A percentile compares a stretch with the other conserved stretches of the same genome.
Conservation (phyloP, 2,797 vertebrate species). For the Harpagifer antarcticus region DNA sequence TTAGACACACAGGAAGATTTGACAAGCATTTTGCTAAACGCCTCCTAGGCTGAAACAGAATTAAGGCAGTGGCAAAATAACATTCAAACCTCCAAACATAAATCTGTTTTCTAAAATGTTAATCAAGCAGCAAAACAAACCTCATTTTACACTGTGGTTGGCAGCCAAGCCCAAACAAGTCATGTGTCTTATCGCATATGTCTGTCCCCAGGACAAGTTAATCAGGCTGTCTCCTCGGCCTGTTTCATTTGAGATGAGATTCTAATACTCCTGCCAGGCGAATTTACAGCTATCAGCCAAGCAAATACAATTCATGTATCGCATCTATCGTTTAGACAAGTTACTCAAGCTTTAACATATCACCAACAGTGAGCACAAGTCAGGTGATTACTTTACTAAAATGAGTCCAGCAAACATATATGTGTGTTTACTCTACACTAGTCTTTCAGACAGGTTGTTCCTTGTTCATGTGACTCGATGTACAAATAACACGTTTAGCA, state of each 20-base stretch:
- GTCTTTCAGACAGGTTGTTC: slow-evolving; percentile 22
- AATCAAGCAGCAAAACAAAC: slow-evolving; percentile 61
- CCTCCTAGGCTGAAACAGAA: slow-evolving; percentile 27
- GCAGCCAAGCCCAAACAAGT: slow-evolving; percentile 54
- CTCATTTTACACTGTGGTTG: slow-evolving; percentile 46
- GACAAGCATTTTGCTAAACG: slow-evolving; percentile 35
- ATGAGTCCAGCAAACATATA: slow-evolving; percentile 18
- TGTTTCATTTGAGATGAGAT: slow-evolving; percentile 66
- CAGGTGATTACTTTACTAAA: slow-evolving; percentile 32
- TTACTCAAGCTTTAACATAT: slow-evolving; percentile 44
- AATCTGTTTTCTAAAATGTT: slow-evolving; percentile 47
- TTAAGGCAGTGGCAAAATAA: slow-evolving; percentile 35
- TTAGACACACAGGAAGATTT: slow-evolving; percentile 30
- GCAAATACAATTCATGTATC: slow-evolving; percentile 51
- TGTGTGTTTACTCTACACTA: background rate
- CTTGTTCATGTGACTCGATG: background rate
- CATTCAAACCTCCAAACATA: slow-evolving; percentile 40
- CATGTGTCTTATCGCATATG: slow-evolving; percentile 62
- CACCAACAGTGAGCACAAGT: slow-evolving; percentile 4
- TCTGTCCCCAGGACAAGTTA: slow-evolving; percentile 68
- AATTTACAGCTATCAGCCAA: slow-evolving; percentile 56
- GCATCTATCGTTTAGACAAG: slow-evolving; percentile 54
- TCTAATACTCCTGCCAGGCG: slow-evolving; percentile 49
- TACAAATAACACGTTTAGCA: slow-evolving; percentile 5
- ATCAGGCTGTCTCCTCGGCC: slow-evolving; percentile 61